Base-by-base conservation (phyloP, 2,113 vertebrate genomes). In the Xenotilapia longispinis region DNA sequence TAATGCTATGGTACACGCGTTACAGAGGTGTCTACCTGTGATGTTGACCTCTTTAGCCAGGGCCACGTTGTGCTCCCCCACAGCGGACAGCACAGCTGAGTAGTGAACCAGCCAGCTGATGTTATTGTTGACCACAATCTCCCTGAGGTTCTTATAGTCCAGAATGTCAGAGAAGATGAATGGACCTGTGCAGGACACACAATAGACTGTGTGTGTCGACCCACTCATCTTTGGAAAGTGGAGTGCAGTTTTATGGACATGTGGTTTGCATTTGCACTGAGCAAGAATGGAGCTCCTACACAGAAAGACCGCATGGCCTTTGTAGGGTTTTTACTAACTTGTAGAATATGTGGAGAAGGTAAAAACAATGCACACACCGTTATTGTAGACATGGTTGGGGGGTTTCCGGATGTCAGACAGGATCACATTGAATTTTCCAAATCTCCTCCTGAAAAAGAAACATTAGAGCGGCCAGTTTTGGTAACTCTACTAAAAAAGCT, bases 51-150 rank as follows among this genome's bases (percentile, higher is more conserved):
- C 96, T 83, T 96, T 97, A n/a, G 98, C 98, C 94, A 99, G 82
- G 14, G 97, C 54, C 2, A 98, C 97, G 0, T 99, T 98, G 1
- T 96, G 96, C 91, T 98, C 98, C 2, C 98, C 98, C 0, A 97
- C 96, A 0, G 97, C 97, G 94, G 93, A 98, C 89, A 55, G 97
- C 97, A 0, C 98, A 96, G 70, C 90, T 1, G 90, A 89, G 54
- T 98, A 99, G 90, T 98, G 98, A 60, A 99, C 95, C 1, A 99
- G 90, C 98, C 98, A 99, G 49, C 96, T 97, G 87, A 99, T 96
- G 4, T 97, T 96, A 89, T 98, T 97, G 92, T 98, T 98, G 28
- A 99, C 98, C 91, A 99, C 97, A 1, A 97, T 97, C 95, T 98
- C 97, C 19, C 97, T 96, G 38, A 99, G 96, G 57, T 96, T 97